Evolutionary conservation across 2,888 invertebrate genomes (phyloP).

Genomic region (Pyrrhia umbra): DNA sequence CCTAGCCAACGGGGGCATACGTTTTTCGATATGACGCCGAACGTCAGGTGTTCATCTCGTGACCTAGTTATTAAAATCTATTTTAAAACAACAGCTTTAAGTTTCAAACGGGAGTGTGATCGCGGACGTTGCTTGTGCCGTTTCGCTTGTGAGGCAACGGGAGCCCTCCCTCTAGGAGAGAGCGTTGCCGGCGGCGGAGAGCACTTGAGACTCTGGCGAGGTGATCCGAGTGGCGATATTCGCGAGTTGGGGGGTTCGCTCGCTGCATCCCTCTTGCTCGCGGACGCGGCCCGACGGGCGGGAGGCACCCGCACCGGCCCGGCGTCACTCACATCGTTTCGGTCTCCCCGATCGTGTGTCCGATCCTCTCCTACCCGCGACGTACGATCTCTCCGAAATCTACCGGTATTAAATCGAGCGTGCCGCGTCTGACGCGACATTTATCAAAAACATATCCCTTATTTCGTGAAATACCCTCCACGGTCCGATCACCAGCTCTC

Average conservation of each 20-base stretch:
- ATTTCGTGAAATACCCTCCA: slow-evolving; percentile 68
- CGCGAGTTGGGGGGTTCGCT: slow-evolving; percentile 78
- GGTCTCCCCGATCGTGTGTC: slow-evolving; percentile 87
- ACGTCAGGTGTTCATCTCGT: slow-evolving; percentile 89
- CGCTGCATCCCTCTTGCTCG: slow-evolving; percentile 88
- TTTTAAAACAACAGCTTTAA: slow-evolving; percentile 70
- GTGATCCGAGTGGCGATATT: slow-evolving; percentile 86
- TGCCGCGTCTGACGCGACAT: slow-evolving; percentile 75
- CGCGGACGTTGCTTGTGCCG: slow-evolving; percentile 68
- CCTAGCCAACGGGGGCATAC: slow-evolving; percentile 89
- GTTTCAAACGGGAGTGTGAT: slow-evolving; percentile 68
- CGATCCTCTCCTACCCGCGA: slow-evolving; percentile 87
- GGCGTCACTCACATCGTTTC: slow-evolving; percentile 88
- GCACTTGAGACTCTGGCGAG: slow-evolving; percentile 86
- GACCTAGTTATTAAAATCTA: slow-evolving; percentile 71
- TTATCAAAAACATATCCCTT: slow-evolving; percentile 72
- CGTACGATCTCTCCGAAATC: slow-evolving; percentile 86
- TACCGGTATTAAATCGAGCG: slow-evolving; percentile 83
- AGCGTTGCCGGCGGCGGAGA: slow-evolving; percentile 79
- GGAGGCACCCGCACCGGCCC: slow-evolving; percentile 78
- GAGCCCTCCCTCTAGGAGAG: slow-evolving; percentile 87
- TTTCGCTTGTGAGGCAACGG: slow-evolving; percentile 67
- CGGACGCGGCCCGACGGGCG: slow-evolving; percentile 83
- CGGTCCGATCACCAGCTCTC: slow-evolving; percentile 62
- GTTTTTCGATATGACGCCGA: slow-evolving; percentile 89